Conservation (phyloP, 2,113 vertebrate species). For the Sebastes schlegelii region DNA sequence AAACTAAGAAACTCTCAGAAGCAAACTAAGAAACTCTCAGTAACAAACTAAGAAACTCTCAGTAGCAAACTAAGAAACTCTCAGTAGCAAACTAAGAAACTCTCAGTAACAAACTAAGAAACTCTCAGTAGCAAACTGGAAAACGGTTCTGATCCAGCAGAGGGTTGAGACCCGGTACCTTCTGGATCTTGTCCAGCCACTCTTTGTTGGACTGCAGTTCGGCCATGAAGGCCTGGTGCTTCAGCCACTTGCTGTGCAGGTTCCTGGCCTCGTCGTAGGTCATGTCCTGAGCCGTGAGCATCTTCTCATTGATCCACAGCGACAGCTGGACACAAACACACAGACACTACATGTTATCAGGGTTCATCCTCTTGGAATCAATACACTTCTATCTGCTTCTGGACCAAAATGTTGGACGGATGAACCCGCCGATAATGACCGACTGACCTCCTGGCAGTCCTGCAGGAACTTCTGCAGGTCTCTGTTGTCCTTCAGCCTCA, state of each 20-base stretch:
- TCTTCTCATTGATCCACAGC: conserved; percentile 98
- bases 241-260: conserved; percentile 95
- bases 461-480: conserved; percentile 98
- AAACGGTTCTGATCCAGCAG: no score
- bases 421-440: no score
- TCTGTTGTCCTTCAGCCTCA: conserved; percentile 95
- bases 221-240: conserved; percentile 94
- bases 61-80: no score
- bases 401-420: neutral
- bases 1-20: no score
- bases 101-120: no score
- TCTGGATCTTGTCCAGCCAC: conserved; percentile 98
- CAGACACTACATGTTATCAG: neutral
- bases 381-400: neutral
- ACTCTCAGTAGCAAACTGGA: no score
- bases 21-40: no score
- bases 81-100: fast-evolving
- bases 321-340: conserved; percentile 86
- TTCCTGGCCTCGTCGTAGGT: conserved; percentile 97
- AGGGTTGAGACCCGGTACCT: conserved; percentile 78
- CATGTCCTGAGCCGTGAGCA: conserved; percentile 98
- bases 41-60: no score
- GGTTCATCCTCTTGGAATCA: neutral
- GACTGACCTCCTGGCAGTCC: conserved; percentile 90
- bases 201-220: conserved; percentile 98